Conservation (phyloP, 2,888 invertebrate genomes). For the Heteropelma amictum region DNA sequence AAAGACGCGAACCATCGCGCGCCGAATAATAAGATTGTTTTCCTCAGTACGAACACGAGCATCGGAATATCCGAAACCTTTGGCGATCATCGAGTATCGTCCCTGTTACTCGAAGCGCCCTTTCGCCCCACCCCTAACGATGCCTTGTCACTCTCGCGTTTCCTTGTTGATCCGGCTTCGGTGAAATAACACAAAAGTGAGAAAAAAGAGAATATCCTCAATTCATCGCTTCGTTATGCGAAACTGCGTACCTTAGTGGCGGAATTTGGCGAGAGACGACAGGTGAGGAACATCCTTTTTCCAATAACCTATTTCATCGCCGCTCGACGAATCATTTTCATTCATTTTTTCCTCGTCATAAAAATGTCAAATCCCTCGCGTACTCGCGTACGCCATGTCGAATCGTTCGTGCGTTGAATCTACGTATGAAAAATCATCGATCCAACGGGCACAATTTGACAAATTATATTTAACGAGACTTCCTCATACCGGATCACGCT, state of each 20-base stretch:
- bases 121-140: constrained; percentile 65
- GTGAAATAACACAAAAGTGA: neutral
- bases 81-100: constrained; percentile 16
- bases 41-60: no score
- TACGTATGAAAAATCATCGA: no score
- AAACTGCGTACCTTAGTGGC: constrained; percentile 44
- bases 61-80: neutral
- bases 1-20: neutral
- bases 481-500: neutral
- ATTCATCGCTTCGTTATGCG: constrained; percentile 26
- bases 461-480: no score
- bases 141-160: constrained; percentile 55
- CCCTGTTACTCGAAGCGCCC: no score
- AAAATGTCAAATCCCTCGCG: neutral
- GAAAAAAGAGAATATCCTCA: neutral
- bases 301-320: neutral
- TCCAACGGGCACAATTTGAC: no score
- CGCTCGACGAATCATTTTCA: constrained; percentile 13
- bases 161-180: constrained; percentile 31
- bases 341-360: constrained; percentile 11
- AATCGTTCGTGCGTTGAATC: neutral
- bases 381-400: constrained; percentile 1
- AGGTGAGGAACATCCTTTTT: constrained; percentile 55
- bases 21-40: neutral
- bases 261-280: constrained; percentile 35